Evolutionary conservation across 2,888 invertebrate species (phyloP).

Genomic region (Clostera curtula): DNA sequence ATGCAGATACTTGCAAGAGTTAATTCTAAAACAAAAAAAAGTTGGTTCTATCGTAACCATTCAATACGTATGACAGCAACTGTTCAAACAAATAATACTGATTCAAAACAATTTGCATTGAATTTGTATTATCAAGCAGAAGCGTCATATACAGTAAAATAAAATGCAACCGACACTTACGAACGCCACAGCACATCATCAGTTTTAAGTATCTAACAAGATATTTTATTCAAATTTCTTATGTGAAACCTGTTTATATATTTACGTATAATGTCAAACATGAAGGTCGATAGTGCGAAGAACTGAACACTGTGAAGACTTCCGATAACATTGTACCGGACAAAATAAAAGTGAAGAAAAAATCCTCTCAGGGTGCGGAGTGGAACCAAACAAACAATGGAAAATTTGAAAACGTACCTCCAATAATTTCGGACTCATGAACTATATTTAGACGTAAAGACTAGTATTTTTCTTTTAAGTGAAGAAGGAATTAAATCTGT

Average conservation of each 20-base stretch:
- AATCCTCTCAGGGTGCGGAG: too few relatives aligned
- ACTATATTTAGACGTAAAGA: background rate
- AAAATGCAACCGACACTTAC: slow-evolving; percentile 6
- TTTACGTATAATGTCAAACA: slow-evolving; percentile 41
- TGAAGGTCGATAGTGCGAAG: slow-evolving; percentile 48
- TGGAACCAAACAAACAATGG: background rate
- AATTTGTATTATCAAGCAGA: too few relatives aligned
- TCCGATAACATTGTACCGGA: slow-evolving; percentile 27
- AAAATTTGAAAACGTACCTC: background rate
- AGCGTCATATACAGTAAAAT: too few relatives aligned
- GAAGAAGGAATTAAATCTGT: background rate
- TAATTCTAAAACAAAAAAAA: too few relatives aligned
- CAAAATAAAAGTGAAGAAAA: too few relatives aligned
- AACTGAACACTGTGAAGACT: slow-evolving; percentile 32
- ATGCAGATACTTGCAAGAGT: too few relatives aligned
- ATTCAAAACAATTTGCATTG: too few relatives aligned
- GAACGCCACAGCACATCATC: background rate
- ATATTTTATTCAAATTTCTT: slow-evolving; percentile 19
- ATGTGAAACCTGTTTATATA: slow-evolving; percentile 39
- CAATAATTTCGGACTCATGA: background rate
- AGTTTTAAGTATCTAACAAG: slow-evolving; percentile 15
- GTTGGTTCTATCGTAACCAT: too few relatives aligned
- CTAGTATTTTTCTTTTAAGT: too few relatives aligned
- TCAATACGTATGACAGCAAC: too few relatives aligned
- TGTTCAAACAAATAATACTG: background rate